Conservation (phyloP, 2,797 vertebrate species). For the Centropyge bicolor region DNA sequence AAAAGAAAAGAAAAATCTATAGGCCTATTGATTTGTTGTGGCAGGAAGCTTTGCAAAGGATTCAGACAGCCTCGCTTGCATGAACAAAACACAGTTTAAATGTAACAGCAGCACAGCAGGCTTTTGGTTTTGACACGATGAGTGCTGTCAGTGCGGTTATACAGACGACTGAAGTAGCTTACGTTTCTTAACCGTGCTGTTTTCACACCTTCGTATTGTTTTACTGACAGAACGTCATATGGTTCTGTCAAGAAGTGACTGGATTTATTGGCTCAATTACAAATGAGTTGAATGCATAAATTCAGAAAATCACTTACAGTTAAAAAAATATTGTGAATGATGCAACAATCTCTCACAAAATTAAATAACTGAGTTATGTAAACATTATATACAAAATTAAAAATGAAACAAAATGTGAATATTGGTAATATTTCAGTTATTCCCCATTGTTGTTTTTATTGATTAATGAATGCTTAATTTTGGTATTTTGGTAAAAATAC, state of each 20-base stretch:
- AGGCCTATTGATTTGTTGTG: not conserved
- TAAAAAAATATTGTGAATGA: not conserved
- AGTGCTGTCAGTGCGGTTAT: not conserved
- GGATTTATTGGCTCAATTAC: not conserved
- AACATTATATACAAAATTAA: not conserved
- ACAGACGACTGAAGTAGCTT: not conserved
- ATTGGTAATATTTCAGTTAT: not conserved
- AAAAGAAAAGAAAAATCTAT: not conserved
- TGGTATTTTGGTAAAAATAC: not conserved
- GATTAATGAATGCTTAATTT: not conserved
- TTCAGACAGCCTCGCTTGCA: not conserved
- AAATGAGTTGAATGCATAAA: not conserved
- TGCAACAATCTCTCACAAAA: constrained; percentile 3
- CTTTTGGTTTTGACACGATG: not conserved
- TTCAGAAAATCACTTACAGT: not conserved
- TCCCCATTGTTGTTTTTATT: not conserved
- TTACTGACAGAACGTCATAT: not conserved
- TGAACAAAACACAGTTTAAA: not conserved
- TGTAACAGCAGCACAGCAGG: not conserved
- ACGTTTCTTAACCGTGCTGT: not conserved
- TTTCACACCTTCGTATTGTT: not conserved
- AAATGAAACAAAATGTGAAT: not conserved
- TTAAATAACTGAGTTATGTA: not conserved
- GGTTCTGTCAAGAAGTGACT: not conserved
- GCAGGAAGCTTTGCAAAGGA: not conserved